Base-by-base conservation (phyloP, 2,113 vertebrate species). In the Zosterops japonicus region DNA sequence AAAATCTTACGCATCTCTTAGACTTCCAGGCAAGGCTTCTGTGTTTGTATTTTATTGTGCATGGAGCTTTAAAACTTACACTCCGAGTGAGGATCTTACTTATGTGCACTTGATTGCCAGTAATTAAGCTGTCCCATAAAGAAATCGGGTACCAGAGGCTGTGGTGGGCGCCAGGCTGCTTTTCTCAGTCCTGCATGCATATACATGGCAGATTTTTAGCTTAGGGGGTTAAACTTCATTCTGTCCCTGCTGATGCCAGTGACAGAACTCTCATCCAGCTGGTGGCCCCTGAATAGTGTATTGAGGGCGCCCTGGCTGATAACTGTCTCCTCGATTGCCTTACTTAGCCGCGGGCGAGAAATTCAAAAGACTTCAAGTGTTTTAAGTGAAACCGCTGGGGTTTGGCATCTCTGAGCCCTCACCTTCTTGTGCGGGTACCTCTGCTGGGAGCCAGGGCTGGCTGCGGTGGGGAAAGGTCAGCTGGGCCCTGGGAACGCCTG, bases 401-500 rank as follows among this genome's bases (percentile, higher is more conserved):
- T 88, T 36, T 49, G 8, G 3, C 50, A 5, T 55, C 70, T 72
- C 76, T 2, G 24, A 57, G 33, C 68, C 2, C 2, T 4, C 70
- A 47, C n/a, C 78, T 87, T 9, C 71, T 67, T 8, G 16, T 23
- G 69, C 9, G 29, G 61, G 21, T 24, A 28, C 49, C 75, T 50
- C 33, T 5, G 10, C 11, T 65, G 88, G 52, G 64, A 92, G 31
- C 4, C 44, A 6, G 60, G 36, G 52, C 31, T 92, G 68, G 33
- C 68, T 56, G 60, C 9, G 11, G 44, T 35, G 85, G 29, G 61
- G 31, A 92, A 68, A 95, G 96, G 96, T 94, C 93, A 96, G 60
- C 57, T 56, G 86, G 95, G 86, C 95, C 92, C 96, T 96, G 95
- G 96, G 96, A 97, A 96, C 68, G 71, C 60, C 68, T 52, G 36